Percentiles rank a stretch among this genome's conserved stretches.
phyloP scores from a whole-genome alignment of 2,797 vertebrate genomes.

The Intellagama lesueurii region DNA sequence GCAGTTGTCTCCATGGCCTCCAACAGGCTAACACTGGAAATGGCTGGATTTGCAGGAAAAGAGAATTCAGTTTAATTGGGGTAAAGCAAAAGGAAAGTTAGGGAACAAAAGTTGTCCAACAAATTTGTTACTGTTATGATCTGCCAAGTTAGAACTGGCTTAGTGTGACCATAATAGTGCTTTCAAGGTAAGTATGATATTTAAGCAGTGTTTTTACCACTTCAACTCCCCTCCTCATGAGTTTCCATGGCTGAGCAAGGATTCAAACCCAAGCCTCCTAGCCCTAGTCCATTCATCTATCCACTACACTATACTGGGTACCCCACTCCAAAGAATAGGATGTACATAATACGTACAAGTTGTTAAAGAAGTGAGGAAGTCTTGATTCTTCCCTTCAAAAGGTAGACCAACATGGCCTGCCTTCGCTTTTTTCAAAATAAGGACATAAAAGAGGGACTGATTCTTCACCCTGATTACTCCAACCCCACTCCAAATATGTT shows the following conservation, averaged over 20 bases:
- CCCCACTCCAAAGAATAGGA: not conserved
- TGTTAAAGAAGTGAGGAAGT: not conserved
- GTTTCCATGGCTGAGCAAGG: no score
- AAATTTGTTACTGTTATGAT: no score
- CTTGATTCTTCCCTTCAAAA: not conserved
- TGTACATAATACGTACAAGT: not conserved
- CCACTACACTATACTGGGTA: no score
- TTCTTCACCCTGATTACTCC: not conserved
- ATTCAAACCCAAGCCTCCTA: no score
- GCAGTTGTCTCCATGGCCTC: not conserved
- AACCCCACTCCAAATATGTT: not conserved
- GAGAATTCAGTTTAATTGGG: not conserved
- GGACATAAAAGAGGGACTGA: not conserved
- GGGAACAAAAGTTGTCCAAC: not conserved
- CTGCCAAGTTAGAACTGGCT: no score
- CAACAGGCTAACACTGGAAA: not conserved
- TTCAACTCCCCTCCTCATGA: no score
- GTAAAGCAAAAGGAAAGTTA: not conserved
- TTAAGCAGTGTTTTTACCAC: no score
- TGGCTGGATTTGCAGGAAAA: not conserved
- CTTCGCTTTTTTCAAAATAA: not conserved
- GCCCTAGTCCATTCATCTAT: no score
- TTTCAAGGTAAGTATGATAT: no score
- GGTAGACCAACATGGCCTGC: not conserved
- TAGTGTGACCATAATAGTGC: no score